Evolutionary conservation across 2,797 vertebrate genomes (phyloP).

Genomic region (Sphaeramia orbicularis): DNA sequence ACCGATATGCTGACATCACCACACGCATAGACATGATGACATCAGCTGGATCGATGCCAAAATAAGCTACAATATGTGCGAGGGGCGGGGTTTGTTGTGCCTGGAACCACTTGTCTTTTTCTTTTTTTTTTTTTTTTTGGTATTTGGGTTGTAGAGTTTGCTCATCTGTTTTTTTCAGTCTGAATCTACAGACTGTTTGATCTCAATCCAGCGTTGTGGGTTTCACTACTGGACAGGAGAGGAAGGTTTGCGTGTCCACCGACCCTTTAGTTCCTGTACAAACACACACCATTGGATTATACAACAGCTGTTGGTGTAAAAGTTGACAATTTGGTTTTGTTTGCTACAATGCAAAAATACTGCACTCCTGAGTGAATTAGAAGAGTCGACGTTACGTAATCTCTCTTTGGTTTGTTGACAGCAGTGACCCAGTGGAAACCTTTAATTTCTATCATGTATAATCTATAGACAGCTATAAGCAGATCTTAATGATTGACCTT

Average conservation of each 20-base stretch:
- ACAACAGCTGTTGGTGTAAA: slow-evolving; percentile 10
- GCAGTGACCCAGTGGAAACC: not conserved
- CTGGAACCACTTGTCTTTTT: no score
- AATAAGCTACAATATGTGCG: no score
- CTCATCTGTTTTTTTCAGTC: slow-evolving; percentile 39
- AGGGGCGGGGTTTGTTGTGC: no score
- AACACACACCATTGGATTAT: slow-evolving; percentile 2
- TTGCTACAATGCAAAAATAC: not conserved
- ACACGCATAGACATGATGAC: no score
- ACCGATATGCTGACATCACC: no score
- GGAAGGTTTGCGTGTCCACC: slow-evolving; percentile 25
- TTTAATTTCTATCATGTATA: slow-evolving; percentile 19
- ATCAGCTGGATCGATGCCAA: no score
- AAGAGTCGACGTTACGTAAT: slow-evolving; percentile 3
- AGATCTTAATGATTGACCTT: slow-evolving; percentile 52
- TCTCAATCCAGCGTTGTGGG: slow-evolving; percentile 51
- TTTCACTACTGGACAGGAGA: slow-evolving; percentile 29
- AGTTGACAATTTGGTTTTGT: slow-evolving; percentile 3
- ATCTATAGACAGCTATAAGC: slow-evolving; percentile 36
- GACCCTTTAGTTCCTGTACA: slow-evolving; percentile 31
- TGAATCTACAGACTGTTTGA: slow-evolving; percentile 57
- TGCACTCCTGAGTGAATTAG: not conserved
- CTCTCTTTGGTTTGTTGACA: slow-evolving; percentile 1
- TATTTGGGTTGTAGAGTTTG: slow-evolving; percentile 28
- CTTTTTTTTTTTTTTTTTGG: slow-evolving; percentile 40